Base-by-base conservation (phyloP, 2,888 invertebrate species). In the Drosophila atripex region DNA sequence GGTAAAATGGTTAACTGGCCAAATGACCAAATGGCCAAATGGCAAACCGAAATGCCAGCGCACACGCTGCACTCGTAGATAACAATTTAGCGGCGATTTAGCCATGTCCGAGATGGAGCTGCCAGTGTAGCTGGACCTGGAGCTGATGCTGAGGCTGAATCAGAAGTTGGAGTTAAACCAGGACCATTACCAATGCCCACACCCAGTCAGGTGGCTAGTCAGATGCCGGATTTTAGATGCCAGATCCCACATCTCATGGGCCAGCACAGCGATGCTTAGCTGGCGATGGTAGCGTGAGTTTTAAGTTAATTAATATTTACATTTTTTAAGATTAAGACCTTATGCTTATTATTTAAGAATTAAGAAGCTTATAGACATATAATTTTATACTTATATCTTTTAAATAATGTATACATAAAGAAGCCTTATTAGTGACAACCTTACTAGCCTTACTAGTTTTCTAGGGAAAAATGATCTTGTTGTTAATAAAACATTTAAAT, bases 81-180 rank as follows among this genome's bases (percentile, higher is more conserved):
- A 84, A 84, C 84, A 83, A 88, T 84, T 84, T 88, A 88, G 88
- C 74, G 65, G 86, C 78, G 86, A 84, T 84, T 84, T 88, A 88
- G 88, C 80, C 88, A 86, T 82, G 79, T 80, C 74, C 83, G 77
- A 77, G 61, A 46, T 65, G 65, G 53, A 65, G 65, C 45, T 52
- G 64, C 52, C 45, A 49, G 50, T n/a, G 41, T 25, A 32, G 58
- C 30, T 49, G 50, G 53, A 38, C 28, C 28, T 23, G 49, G 58
- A 25, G 18, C 21, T 14, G 21, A 28, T 43, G 50, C 51, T 28
- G 21, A 28, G 32, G 50, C 51, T 28, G 54, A 14, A n/a, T 32
- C 32, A 12, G 35, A 35, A 28, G 46, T 43, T 55, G 57, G 14
- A 51, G 43, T 43, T 21, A 12, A 41, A 18, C 23, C 51, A 12